phyloP scores from a whole-genome alignment of 2,888 invertebrate genomes.

The Lasioglossum vierecki region DNA sequence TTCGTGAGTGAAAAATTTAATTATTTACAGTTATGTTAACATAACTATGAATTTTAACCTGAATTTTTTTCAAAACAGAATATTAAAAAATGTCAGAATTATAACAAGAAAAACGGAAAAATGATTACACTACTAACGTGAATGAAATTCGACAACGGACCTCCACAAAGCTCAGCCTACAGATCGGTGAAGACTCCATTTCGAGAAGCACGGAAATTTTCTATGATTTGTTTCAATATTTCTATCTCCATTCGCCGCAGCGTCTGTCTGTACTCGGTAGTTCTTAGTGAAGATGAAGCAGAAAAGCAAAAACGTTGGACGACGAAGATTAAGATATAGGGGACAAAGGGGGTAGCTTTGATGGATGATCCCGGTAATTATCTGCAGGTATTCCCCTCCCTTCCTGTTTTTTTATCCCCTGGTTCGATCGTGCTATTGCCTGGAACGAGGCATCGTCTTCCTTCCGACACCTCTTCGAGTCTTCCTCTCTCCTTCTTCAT shows the following conservation, averaged over 20 bases:
- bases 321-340: slow-evolving; percentile 39
- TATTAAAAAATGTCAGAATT: not conserved
- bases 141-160: too few relatives aligned
- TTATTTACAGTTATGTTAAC: not conserved
- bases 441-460: slow-evolving; percentile 41
- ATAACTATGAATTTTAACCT: not conserved
- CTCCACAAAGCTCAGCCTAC: not conserved
- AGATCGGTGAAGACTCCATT: too few relatives aligned
- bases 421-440: slow-evolving; percentile 30
- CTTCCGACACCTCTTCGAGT: slow-evolving; percentile 17
- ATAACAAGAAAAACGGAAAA: too few relatives aligned
- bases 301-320: slow-evolving; percentile 36
- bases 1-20: not conserved
- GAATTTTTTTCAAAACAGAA: not conserved
- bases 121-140: too few relatives aligned
- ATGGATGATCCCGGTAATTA: slow-evolving; percentile 76
- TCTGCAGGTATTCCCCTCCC: slow-evolving; percentile 64
- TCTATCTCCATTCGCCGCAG: slow-evolving; percentile 27
- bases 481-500: not conserved
- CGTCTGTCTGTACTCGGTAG: not conserved
- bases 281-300: slow-evolving; percentile 16
- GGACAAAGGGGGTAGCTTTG: slow-evolving; percentile 51
- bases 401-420: slow-evolving; percentile 32
- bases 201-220: not conserved
- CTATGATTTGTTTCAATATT: slow-evolving; percentile 58